phyloP scores from a whole-genome alignment of 2,797 vertebrate species.

The Manis pentadactyla region DNA sequence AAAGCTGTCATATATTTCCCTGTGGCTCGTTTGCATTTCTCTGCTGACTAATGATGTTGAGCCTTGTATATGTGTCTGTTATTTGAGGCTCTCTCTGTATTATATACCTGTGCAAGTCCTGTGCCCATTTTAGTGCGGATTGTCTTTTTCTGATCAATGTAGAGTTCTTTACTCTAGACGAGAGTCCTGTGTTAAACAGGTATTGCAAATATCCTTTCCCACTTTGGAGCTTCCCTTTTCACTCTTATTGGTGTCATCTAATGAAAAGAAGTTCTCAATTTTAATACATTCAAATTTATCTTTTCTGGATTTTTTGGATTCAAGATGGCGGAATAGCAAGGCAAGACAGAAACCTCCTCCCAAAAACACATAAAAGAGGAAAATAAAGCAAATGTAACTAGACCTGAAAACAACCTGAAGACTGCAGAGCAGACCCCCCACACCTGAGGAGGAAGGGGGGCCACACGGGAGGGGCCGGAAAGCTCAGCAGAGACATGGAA shows the following conservation, averaged over 20 bases:
- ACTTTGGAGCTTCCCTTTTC: neutral
- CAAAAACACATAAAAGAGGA: no score
- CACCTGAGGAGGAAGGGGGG: no score
- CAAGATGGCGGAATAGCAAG: no score
- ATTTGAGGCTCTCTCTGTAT: rapidly evolving
- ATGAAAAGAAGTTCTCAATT: neutral
- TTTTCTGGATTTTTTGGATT: neutral
- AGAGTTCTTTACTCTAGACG: neutral
- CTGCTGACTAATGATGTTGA: rapidly evolving
- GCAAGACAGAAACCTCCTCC: no score
- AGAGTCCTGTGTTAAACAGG: neutral
- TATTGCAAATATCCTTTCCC: neutral
- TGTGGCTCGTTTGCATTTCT: neutral
- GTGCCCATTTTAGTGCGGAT: neutral
- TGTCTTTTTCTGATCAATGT: neutral
- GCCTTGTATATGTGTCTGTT: neutral
- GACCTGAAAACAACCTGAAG: no score
- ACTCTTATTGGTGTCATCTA: neutral
- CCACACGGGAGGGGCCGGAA: no score
- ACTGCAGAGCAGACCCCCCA: no score
- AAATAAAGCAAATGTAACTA: no score
- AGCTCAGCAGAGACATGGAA: no score
- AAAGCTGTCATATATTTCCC: rapidly evolving
- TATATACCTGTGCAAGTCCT: no score
- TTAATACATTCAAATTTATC: neutral